Evolutionary conservation across 2,113 vertebrate genomes (phyloP), one percentile per base, ranked within the genome.

Genomic region (Irena cyanogastra): DNA sequence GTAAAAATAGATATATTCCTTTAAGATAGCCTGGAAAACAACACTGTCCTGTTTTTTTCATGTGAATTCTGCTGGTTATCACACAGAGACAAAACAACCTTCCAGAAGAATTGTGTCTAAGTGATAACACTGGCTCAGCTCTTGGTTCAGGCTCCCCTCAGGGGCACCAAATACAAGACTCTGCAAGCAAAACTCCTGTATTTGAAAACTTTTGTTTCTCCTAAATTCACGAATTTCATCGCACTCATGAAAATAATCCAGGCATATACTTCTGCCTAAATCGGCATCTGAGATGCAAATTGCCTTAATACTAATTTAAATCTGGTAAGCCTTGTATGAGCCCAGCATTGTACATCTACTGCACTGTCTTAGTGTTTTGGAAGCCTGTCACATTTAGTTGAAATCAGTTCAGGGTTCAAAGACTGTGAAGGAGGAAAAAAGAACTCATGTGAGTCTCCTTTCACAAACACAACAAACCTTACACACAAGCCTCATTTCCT

Each of bases 381-480:
- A 80, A 27, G 27, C 66, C 39, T 78, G 57, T 86, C 72, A 87
- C 13, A 59, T 16, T 18, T 13, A 93, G 89, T 2, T 66, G 83
- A 81, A 86, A 83, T 78, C 61, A 52, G 71, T 79, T 82, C 85
- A 70, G 82, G 66, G 52, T 76, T 92, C 86, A 93, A 94, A 95
- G 89, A 44, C 52, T 54, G 4, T 3, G 56, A 59, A 59, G 80
- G 52, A 97, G 52, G 83, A 94, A 78, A 75, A 92, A 59, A 35
- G 63, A 66, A 33, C 56, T 83, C 89, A 41, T 7, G 3, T 50
- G 86, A 74, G 47, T 21, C 47, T 88, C 39, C 8, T 80, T 90
- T 93, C 83, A 83, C 28, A 87, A 88, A 75, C 66, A 92, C 31
- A 83, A 90, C 61, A 56, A 45, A 66, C 54, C 86, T 74, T 52